Evolutionary conservation across 2,113 vertebrate species (phyloP).

Genomic region (Plotosus lineatus): DNA sequence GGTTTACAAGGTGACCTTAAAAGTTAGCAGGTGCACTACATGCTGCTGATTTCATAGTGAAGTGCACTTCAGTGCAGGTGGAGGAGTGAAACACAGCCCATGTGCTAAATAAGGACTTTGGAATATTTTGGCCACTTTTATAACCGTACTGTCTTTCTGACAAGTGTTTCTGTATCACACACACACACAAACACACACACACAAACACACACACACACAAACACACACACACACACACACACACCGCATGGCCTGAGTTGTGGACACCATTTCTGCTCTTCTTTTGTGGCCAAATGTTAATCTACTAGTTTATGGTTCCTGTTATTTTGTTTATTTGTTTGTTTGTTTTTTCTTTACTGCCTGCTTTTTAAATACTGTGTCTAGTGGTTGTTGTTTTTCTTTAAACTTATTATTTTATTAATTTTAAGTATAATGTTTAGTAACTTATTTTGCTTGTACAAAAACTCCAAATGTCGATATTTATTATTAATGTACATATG

Average conservation of each 20-base stretch:
- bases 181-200: neutral
- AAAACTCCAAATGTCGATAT: conserved; percentile 72
- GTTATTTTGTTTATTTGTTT: conserved; percentile 49
- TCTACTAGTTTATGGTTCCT: conserved; percentile 57
- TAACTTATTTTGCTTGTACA: conserved; percentile 84
- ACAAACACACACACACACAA: conserved; percentile 18
- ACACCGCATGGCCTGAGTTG: conserved; percentile 60
- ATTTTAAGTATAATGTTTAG: conserved; percentile 66
- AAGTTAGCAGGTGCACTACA: neutral
- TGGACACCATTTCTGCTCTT: conserved; percentile 46
- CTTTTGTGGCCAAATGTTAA: conserved; percentile 58
- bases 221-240: conserved; percentile 36
- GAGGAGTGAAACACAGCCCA: conserved; percentile 4
- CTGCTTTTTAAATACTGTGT: conserved; percentile 32
- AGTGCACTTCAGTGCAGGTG: neutral
- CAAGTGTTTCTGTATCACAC: neutral
- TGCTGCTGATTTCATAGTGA: neutral
- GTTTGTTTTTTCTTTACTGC: conserved; percentile 47
- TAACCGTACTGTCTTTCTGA: neutral
- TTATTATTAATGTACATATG: conserved; percentile 84
- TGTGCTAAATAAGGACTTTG: neutral
- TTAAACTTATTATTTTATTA: conserved; percentile 60
- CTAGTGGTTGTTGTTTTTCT: conserved; percentile 7
- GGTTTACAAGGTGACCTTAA: neutral
- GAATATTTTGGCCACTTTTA: neutral